Evolutionary conservation across 2,113 vertebrate species (phyloP), one percentile per base, ranked within the genome.

Genomic region (Pseudopipra pipra): DNA sequence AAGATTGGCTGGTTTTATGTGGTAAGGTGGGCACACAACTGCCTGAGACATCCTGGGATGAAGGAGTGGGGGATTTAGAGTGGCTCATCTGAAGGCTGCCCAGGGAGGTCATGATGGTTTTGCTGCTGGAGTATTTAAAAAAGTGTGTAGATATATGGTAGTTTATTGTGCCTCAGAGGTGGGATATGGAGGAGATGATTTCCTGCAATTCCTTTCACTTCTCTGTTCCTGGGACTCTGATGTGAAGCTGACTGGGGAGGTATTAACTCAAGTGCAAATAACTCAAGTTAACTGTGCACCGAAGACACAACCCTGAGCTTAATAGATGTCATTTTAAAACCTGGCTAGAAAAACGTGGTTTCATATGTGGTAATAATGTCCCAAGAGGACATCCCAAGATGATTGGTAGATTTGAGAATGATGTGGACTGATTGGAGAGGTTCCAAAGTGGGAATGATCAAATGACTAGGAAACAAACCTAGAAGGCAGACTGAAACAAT

Each of bases 251-350:
- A 67, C 90, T 80, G 43, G 72, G 74, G 93, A 93, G 43, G 52
- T 31, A 44, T 58, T 87, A 85, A 70, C 77, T 87, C 37, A 35
- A 83, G 71, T 80, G 59, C 85, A 94, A 85, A 95, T 91, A 96
- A 93, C 81, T 96, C 91, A 91, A 66, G 71, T 95, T 96, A 96
- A 94, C 75, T 70, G 55, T 79, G 59, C 74, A 19, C 67, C 14
- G 33, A 89, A 95, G 96, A 85, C 41, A 62, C 67, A 83, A 54
- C 12, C 33, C 82, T 95, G 59, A 54, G 86, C 63, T 88, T 94
- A 93, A 92, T 51, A 80, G 72, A 83, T 61, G 86, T 59, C 5
- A 71, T 90, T 96, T 90, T 67, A 96, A 90, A 94, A 90, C 79
- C 59, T 93, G 68, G 2, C 63, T 95, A 68, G 68, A 77, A 94